Conservation (phyloP, 2,113 vertebrate genomes). For the Recurvirostra avosetta region DNA sequence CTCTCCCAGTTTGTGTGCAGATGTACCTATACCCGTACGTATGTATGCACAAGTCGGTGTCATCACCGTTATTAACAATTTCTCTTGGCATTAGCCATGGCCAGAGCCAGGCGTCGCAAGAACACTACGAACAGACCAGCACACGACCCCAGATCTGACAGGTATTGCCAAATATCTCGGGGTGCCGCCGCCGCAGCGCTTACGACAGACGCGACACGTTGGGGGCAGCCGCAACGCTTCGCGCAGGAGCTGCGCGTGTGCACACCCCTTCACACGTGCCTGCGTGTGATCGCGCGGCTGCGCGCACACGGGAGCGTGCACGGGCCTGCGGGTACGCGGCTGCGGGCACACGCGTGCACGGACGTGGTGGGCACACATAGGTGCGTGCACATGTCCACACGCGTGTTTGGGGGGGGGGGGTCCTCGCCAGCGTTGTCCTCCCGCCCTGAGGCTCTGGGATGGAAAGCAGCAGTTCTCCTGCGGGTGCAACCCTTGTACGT, state of each 20-base stretch:
- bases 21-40: rapidly evolving
- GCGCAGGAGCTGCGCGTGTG: not conserved
- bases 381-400: not conserved
- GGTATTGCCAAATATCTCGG: too few relatives aligned
- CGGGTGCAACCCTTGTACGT: slow-evolving; percentile 56
- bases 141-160: rapidly evolving
- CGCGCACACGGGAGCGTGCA: not conserved
- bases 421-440: not conserved
- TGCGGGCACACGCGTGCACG: rapidly evolving
- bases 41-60: rapidly evolving
- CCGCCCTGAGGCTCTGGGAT: not conserved
- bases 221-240: too few relatives aligned
- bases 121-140: too few relatives aligned
- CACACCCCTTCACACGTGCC: not conserved
- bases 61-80: not conserved
- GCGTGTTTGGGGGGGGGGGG: not conserved
- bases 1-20: not conserved
- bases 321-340: rapidly evolving
- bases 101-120: not conserved
- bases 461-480: slow-evolving; percentile 56
- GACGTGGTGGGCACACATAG: rapidly evolving
- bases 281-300: too few relatives aligned
- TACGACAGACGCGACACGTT: too few relatives aligned
- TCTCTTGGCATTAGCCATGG: not conserved
- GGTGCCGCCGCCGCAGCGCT: not conserved